Evolutionary conservation across 2,797 vertebrate genomes (phyloP).

Genomic region (Amniataba percoides): DNA sequence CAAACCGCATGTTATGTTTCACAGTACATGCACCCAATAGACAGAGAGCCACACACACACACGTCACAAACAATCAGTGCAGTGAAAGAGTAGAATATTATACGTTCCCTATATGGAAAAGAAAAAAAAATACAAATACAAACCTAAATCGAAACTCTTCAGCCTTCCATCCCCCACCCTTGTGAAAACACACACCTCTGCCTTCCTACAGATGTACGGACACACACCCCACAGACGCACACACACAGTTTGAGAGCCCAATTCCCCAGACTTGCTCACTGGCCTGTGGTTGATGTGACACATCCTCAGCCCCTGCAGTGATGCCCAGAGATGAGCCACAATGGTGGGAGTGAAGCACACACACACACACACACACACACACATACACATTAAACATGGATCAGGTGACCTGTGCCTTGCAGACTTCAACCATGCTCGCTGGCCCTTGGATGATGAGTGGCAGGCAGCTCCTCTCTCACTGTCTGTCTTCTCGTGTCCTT

Average conservation of each 20-base stretch:
- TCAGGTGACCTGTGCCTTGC: slow-evolving; percentile 76
- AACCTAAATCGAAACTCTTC: slow-evolving; percentile 7
- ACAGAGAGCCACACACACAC: slow-evolving; percentile 14
- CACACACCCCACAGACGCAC: slow-evolving; percentile 23
- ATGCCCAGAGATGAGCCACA: slow-evolving; percentile 78
- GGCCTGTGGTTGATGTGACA: slow-evolving; percentile 85
- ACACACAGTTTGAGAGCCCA: slow-evolving; percentile 35
- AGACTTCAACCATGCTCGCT: slow-evolving; percentile 79
- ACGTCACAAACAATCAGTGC: slow-evolving; percentile 7
- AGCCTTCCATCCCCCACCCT: slow-evolving; percentile 8
- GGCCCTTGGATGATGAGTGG: slow-evolving; percentile 81
- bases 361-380: slow-evolving; percentile 27
- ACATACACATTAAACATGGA: slow-evolving; percentile 69
- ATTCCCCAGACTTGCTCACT: slow-evolving; percentile 78
- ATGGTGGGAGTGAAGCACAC: slow-evolving; percentile 51
- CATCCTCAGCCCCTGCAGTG: slow-evolving; percentile 80
- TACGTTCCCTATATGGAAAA: slow-evolving; percentile 5
- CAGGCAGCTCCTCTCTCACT: slow-evolving; percentile 62
- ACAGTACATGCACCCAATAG: slow-evolving; percentile 42
- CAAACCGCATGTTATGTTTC: slow-evolving; percentile 40
- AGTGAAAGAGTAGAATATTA: not conserved
- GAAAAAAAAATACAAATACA: slow-evolving; percentile 12
- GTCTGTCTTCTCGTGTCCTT: slow-evolving; percentile 36
- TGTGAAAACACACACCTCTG: slow-evolving; percentile 23
- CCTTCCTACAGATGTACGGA: slow-evolving; percentile 21